A percentile compares a stretch with the other conserved stretches of the same genome.
phyloP scores from a whole-genome alignment of 2,113 vertebrate species.

The Onychorhynchus coronatus region DNA sequence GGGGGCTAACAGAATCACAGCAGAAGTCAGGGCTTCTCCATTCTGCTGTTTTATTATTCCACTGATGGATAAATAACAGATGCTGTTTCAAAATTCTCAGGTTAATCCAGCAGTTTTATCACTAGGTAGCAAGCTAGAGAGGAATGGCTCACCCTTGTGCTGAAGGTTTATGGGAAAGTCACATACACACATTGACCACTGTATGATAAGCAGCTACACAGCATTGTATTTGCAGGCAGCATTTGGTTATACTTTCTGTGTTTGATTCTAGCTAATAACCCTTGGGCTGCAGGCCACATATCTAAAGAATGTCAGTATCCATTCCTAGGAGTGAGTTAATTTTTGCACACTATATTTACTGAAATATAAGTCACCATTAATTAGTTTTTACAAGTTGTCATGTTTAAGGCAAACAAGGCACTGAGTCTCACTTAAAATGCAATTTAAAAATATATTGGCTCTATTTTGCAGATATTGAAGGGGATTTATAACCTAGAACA shows the following conservation, averaged over 20 bases:
- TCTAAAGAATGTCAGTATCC: neutral
- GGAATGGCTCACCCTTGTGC: fast-evolving
- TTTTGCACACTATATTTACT: neutral
- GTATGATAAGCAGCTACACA: neutral
- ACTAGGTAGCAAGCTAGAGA: neutral
- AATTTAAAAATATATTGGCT: conserved; percentile 11
- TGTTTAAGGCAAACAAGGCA: conserved; percentile 13
- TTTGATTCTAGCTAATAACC: neutral
- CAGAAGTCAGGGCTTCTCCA: neutral
- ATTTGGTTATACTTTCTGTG: neutral
- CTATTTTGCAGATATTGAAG: neutral
- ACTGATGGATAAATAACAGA: neutral
- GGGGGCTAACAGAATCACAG: neutral
- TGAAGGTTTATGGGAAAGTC: neutral
- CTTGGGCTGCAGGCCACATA: neutral
- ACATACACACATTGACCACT: neutral
- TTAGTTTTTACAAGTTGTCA: neutral
- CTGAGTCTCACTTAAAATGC: neutral
- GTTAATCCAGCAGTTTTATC: neutral
- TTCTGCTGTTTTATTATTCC: neutral
- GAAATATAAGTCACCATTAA: neutral
- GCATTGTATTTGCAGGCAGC: neutral
- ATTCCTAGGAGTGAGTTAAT: neutral
- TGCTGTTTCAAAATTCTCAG: neutral
- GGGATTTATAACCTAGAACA: conserved; percentile 1